These are phyloP conservation scores for Microctonus hyperodae DNA, from an alignment of 2,888 invertebrate genomes.

Conservation along the genomic window DNA sequence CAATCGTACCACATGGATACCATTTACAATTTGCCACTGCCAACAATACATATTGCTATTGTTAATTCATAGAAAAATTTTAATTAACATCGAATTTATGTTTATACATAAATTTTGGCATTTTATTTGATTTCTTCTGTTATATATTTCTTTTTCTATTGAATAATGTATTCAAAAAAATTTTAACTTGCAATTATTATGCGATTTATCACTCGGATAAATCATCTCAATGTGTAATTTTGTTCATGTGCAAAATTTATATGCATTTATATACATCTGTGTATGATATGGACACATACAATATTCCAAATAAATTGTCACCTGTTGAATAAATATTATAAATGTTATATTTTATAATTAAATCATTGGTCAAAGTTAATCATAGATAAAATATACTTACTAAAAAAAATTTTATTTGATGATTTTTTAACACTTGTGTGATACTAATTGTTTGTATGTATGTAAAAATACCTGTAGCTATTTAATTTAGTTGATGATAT, in stretches of 20 bases:
- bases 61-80: not conserved
- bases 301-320: not conserved
- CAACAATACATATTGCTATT: constrained; percentile 2
- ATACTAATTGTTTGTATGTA: not conserved
- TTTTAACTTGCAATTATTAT: not conserved
- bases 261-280: not conserved
- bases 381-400: not conserved
- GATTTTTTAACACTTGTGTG: not conserved
- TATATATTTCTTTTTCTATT: too few species aligned
- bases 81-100: not conserved
- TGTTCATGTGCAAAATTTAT: not conserved
- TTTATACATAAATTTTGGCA: not conserved
- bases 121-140: not conserved
- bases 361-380: not conserved
- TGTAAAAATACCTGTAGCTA: too few species aligned
- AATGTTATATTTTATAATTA: not conserved
- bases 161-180: not conserved
- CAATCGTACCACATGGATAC: constrained; percentile 29
- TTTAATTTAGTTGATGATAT: too few species aligned
- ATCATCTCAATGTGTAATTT: not conserved
- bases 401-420: not conserved
- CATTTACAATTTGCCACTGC: constrained; percentile 14
- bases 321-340: not conserved
- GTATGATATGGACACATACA: not conserved
- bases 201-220: not conserved